A percentile compares a stretch with the other conserved stretches of the same genome.
Conservation (phyloP, 2,888 invertebrate species). For the Microctonus aethiopoides region DNA sequence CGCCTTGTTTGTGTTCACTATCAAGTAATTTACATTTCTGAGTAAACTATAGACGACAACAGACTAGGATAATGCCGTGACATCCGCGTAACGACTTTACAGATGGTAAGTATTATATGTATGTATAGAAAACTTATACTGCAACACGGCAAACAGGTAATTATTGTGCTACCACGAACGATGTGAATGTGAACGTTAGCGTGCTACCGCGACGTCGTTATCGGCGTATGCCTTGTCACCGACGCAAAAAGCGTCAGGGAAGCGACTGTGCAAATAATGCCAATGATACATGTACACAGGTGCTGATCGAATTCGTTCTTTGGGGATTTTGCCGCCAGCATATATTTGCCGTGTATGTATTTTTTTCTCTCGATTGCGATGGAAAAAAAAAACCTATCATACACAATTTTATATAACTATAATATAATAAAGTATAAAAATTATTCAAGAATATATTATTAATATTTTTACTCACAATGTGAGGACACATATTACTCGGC, state of each 20-base stretch:
- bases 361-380: not conserved
- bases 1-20: conserved; percentile 39
- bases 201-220: conserved; percentile 22
- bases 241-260: conserved; percentile 37
- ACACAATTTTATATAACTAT: too few species aligned
- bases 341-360: too few species aligned
- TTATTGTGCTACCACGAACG: conserved; percentile 34
- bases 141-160: conserved; percentile 27
- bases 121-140: conserved; percentile 14
- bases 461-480: conserved; percentile 3
- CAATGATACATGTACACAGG: conserved; percentile 62
- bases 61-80: not conserved
- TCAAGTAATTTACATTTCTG: conserved; percentile 57
- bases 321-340: conserved; percentile 28
- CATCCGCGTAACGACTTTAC: conserved; percentile 17
- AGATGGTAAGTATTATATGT: conserved; percentile 9
- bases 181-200: conserved; percentile 19
- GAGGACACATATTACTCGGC: not conserved
- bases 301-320: conserved; percentile 51
- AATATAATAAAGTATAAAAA: too few species aligned
- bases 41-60: conserved; percentile 36
- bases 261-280: conserved; percentile 61
- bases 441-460: too few species aligned
- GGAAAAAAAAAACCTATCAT: not conserved
- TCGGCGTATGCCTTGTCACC: conserved; percentile 29